Evolutionary conservation across 53 echinoderm and acorn worm genomes (phyloP), one percentile per base, ranked within the genome.

Genomic region (Astropecten irregularis): DNA sequence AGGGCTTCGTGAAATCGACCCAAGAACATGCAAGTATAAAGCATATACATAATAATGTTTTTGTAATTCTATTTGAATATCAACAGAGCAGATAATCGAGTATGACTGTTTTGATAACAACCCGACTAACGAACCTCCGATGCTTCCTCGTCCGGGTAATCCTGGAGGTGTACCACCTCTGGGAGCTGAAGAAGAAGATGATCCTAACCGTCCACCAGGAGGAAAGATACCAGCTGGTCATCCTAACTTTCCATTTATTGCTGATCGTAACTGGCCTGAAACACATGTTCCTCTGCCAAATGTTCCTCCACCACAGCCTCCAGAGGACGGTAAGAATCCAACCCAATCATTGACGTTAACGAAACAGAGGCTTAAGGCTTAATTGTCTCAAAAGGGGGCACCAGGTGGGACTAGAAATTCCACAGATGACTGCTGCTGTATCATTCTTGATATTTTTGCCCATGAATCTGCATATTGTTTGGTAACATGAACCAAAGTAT

Each of bases 51-150:
- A n/a, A n/a, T n/a, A n/a, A n/a, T n/a, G n/a, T n/a, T n/a, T n/a
- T n/a, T n/a, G n/a, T n/a, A n/a, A n/a, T n/a, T n/a, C n/a, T n/a
- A n/a, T n/a, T n/a, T n/a, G n/a, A n/a, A n/a, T n/a, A n/a, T n/a
- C n/a, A n/a, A 48, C 71, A 84, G 84, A 71, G 34, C 60, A 56
- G 61, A 40, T 83, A 14, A 56, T 69, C 18, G 84, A 83, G 59
- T 83, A 69, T 59, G 84, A 84, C 61, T 84, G 84, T 71, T 71
- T 71, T 18, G 62, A 70, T 44, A 51, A 33, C 58, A 71, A 84
- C 48, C 31, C 48, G 23, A 59, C 46, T 1, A 79, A 79, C 29
- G 6, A 20, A 31, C 46, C 79, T 0, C 9, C n/a, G 0, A 8
- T 3, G 42, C 32, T 28, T 47, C 79, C 79, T 44, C 32, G 48